phyloP scores from a whole-genome alignment of 30 jellyfish, hydroid and myxozoan species.

The Chrysaora quinquecirrha region DNA sequence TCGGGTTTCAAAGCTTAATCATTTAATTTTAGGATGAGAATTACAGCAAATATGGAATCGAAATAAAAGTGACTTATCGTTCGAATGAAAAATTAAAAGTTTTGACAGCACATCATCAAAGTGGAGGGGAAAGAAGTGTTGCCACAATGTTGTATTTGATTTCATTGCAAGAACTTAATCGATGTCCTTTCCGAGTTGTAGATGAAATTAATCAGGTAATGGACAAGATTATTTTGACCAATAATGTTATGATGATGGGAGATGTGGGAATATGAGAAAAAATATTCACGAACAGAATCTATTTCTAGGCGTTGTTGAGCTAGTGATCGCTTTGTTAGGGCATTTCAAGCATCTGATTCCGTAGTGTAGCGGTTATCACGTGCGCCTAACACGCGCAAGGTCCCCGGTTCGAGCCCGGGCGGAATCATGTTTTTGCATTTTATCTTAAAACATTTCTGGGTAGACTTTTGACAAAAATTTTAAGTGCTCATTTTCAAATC shows the following conservation, averaged over 20 bases:
- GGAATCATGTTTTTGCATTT: slow-evolving; percentile 57
- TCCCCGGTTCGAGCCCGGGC: slow-evolving; percentile 99
- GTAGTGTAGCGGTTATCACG: slow-evolving; percentile 95
- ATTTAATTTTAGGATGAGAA: slow-evolving; percentile 74
- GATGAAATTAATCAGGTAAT: slow-evolving; percentile 98
- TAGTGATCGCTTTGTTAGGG: too few species aligned
- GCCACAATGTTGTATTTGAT: slow-evolving; percentile 96
- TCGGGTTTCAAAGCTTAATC: background rate
- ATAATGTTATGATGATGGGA: too few species aligned
- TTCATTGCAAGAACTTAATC: slow-evolving; percentile 87
- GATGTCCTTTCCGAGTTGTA: slow-evolving; percentile 93
- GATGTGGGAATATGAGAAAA: too few species aligned
- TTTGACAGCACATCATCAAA: slow-evolving; percentile 87
- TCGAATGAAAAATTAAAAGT: slow-evolving; percentile 80
- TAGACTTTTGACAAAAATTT: too few species aligned
- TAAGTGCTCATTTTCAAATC: too few species aligned
- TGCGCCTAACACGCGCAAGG: slow-evolving; percentile 95
- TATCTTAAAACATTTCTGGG: too few species aligned
- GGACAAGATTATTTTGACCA: background rate
- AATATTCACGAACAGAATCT: too few species aligned
- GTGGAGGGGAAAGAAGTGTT: slow-evolving; percentile 99
- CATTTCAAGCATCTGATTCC: slow-evolving; percentile 47
- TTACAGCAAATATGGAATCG: slow-evolving; percentile 86
- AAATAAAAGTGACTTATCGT: slow-evolving; percentile 90
- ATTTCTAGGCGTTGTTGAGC: too few species aligned